Evolutionary conservation across 2,113 vertebrate species (phyloP), one percentile per base, ranked within the genome.

Genomic region (Hymenochirus boettgeri): DNA sequence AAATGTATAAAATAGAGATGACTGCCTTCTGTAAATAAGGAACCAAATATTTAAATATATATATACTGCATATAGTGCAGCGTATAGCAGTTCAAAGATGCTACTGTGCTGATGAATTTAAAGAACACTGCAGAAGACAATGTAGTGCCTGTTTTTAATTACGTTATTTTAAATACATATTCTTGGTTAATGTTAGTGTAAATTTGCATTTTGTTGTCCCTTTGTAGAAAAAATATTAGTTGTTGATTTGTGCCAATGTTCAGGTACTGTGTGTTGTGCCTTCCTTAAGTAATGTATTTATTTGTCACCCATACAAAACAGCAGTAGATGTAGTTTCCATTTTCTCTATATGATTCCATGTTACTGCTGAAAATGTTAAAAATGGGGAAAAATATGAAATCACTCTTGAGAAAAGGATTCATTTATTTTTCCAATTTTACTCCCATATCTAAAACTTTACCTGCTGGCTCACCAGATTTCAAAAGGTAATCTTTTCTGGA

Each of bases 21-120:
- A 77, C 73, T 72, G 79, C 70, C 87, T 78, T 89, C 77, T 82
- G 78, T 73, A 82, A 76, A 61, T 69, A 77, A 77, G 67, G 76
- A 82, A 76, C 72, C 78, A 76, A 77, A 80, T n/a, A 79, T 74
- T 73, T n/a, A 59, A 74, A 73, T 45, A 77, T 56, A 25, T 72
- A 76, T 74, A 71, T 45, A 79, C 73, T 72, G 23, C 64, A 51
- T 37, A 46, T 35, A 35, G 70, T 57, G 80, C 82, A 62, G n/a
- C n/a, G n/a, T n/a, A n/a, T 73, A 75, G 72, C 47, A 57, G 58
- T 70, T n/a, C 6, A 42, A 15, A 3, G 17, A 18, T 42, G 5
- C 39, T 2, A 15, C 5, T 39, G 37, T 39, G 37, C 15, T n/a
- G 39, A 42, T 42, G 39, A 42, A 35, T 18, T 42, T 15, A 42